Base-by-base conservation (phyloP, 2,888 invertebrate genomes). In the Drosophila pseudotalamancana region DNA sequence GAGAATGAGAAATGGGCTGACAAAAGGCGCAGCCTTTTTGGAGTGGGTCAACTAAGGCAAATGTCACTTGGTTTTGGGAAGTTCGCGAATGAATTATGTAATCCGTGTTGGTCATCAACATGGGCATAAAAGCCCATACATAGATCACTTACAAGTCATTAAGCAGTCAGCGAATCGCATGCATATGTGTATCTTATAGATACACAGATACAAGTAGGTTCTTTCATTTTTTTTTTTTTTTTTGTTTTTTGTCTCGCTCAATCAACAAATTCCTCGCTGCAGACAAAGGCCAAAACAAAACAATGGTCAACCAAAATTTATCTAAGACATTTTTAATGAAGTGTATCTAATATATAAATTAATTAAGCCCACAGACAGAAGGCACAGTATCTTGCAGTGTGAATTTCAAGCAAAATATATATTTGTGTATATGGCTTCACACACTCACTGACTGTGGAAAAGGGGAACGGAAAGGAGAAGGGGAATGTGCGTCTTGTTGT, bases 321-420 rank as follows among this genome's bases (percentile, higher is more conserved):
- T 46, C 35, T 45, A 56, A 65, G 46, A 62, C 63, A 66, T 72
- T 82, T 80, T 80, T 77, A 83, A 82, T 86, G 81, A 86, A 84
- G 71, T 77, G 84, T 74, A 72, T 86, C 82, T 82, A 86, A 86
- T 84, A 83, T 82, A 82, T 66, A 86, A 82, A 82, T 82, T 82
- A 82, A 82, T 82, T 82, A 82, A 83, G 74, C 69, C 65, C 46
- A 61, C 74, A 53, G 11, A 45, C 29, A 19, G 29, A 27, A 64
- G 43, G 46, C 53, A 68, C 54, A 51, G 68, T 48, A 67, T 39
- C 19, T 42, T 55, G 54, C 21, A 54, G 77, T 83, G 77, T 72
- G 59, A 77, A 73, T 80, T 75, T 78, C 82, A 78, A 18, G 29
- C 43, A 29, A 43, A 3, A 76, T 56, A 74, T 56, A 74, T 55